phyloP scores from a whole-genome alignment of 2,888 invertebrate species.

The Cataglyphis livida region DNA sequence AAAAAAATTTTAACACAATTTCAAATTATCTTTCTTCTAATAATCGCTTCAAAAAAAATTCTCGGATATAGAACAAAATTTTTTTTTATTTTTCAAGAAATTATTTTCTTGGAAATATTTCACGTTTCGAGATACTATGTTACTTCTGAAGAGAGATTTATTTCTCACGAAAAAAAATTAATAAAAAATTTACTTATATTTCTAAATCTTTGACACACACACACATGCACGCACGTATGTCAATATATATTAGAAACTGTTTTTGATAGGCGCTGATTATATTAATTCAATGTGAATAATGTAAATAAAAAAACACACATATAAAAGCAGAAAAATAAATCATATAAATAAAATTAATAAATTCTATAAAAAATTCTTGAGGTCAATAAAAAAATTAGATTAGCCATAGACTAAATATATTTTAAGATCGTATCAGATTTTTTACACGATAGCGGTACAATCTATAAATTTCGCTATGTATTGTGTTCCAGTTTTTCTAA shows the following conservation, averaged over 20 bases:
- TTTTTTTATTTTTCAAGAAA: background rate
- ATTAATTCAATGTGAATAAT: background rate
- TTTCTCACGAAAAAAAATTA: background rate
- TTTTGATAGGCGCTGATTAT: background rate
- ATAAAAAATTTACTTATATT: constrained; percentile 4
- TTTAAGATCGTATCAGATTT: background rate
- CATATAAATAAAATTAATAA: constrained; percentile 34
- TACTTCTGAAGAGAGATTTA: background rate
- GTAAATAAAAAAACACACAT: background rate
- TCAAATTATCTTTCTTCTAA: background rate
- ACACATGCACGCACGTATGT: background rate
- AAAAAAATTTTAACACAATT: background rate
- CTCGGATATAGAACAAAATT: background rate
- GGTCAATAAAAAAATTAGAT: background rate
- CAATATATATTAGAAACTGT: background rate
- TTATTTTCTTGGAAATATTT: background rate
- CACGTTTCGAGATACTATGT: background rate
- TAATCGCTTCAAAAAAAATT: background rate
- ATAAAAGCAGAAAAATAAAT: background rate
- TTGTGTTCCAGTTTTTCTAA: background rate
- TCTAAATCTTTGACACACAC: background rate
- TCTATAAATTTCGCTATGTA: background rate
- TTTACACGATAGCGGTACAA: background rate
- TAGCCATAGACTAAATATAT: background rate
- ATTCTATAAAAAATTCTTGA: background rate